Conservation (phyloP, 2,888 invertebrate genomes). For the Apamea anceps region DNA sequence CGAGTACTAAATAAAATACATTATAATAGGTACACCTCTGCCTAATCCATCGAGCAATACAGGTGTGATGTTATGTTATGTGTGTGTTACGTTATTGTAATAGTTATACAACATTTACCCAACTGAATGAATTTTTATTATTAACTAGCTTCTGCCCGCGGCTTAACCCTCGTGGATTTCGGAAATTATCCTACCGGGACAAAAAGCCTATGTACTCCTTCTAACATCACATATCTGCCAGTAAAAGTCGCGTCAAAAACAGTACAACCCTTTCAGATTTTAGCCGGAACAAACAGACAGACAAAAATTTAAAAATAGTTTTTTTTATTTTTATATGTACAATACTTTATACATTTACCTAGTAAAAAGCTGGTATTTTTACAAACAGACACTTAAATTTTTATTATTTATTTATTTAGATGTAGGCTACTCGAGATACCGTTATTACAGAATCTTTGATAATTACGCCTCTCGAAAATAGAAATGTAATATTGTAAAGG, state of each 20-base stretch:
- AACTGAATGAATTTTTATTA: too few relatives aligned
- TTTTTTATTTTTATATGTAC: too few relatives aligned
- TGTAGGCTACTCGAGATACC: neutral
- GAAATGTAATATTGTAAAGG: neutral
- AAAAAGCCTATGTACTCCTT: too few relatives aligned
- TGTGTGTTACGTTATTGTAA: neutral
- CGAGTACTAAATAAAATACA: constrained; percentile 12
- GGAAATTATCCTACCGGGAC: too few relatives aligned
- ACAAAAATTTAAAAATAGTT: too few relatives aligned
- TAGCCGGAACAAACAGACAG: neutral
- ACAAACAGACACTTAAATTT: neutral
- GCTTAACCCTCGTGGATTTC: too few relatives aligned
- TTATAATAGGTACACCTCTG: neutral
- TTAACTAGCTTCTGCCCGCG: too few relatives aligned
- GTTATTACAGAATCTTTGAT: neutral
- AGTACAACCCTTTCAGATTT: neutral
- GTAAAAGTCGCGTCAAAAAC: neutral
- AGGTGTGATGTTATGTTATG: neutral
- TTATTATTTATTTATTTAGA: neutral
- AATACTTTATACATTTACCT: too few relatives aligned
- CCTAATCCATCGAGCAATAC: neutral
- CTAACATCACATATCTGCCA: too few relatives aligned
- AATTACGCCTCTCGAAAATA: neutral
- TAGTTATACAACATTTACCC: neutral
- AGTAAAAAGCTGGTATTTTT: neutral